Percentiles rank a stretch among this genome's conserved stretches.
These are phyloP conservation scores for Jaculus jaculus DNA, from an alignment of 2,113 vertebrate genomes.

Conservation along the genomic window DNA sequence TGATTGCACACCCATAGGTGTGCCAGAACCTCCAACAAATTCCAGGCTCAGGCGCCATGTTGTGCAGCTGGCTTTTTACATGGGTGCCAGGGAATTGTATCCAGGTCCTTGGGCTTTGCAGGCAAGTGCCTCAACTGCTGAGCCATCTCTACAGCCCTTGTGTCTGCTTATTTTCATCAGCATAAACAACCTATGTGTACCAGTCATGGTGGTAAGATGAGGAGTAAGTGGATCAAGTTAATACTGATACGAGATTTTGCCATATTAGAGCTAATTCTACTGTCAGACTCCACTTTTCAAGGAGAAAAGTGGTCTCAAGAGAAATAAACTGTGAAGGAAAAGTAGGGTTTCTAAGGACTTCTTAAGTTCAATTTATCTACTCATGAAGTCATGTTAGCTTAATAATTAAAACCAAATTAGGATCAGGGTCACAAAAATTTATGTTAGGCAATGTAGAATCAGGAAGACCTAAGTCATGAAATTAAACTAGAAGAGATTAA, in stretches of 20 bases:
- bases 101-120: no score
- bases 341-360: background rate
- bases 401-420: slow-evolving; percentile 48
- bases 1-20: no score
- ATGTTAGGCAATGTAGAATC: background rate
- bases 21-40: no score
- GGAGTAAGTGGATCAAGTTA: background rate
- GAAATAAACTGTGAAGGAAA: background rate
- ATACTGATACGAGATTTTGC: slow-evolving; percentile 23
- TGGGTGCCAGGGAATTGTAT: no score
- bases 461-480: background rate
- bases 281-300: background rate
- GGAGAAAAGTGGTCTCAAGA: background rate
- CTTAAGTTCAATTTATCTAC: background rate
- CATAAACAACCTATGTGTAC: background rate
- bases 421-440: slow-evolving; percentile 10
- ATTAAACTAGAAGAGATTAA: background rate
- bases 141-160: no score
- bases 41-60: no score
- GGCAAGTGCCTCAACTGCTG: no score
- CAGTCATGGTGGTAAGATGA: background rate
- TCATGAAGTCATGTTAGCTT: background rate
- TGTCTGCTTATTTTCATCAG: no score
- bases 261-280: background rate
- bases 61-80: no score